phyloP scores from a whole-genome alignment of 2,113 vertebrate genomes.

The Lophochroa leadbeateri region DNA sequence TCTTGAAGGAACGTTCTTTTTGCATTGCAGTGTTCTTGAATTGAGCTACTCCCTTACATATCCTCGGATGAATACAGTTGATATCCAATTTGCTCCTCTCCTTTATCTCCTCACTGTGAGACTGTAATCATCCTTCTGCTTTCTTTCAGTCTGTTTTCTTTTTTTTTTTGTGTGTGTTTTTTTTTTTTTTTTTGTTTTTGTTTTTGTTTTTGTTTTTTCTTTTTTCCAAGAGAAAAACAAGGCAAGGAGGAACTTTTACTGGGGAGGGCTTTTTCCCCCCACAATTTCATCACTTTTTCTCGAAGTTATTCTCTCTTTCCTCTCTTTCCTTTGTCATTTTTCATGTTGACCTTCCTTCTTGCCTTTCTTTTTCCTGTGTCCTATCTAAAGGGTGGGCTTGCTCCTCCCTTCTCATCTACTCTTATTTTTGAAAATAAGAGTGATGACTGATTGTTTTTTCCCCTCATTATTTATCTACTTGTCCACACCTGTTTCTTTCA shows the following conservation, averaged over 20 bases:
- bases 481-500: constrained; percentile 58
- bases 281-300: not conserved
- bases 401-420: constrained; percentile 11
- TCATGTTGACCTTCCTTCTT: constrained; percentile 6
- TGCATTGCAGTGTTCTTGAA: not conserved
- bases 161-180: not conserved
- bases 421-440: constrained; percentile 52
- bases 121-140: constrained; percentile 46
- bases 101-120: constrained; percentile 28
- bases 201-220: not conserved
- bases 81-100: constrained; percentile 1
- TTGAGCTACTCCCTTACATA: not conserved
- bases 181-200: not conserved
- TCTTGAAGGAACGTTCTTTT: not conserved
- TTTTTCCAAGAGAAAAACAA: not conserved
- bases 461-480: not conserved
- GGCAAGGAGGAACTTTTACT: not conserved
- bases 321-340: not conserved
- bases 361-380: constrained; percentile 17
- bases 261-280: too few relatives aligned
- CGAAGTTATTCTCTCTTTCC: not conserved
- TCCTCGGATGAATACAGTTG: not conserved
- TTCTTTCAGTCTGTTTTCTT: not conserved
- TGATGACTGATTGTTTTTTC: not conserved
- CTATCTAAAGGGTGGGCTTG: not conserved